A percentile compares a stretch with the other conserved stretches of the same genome.
phyloP scores from a whole-genome alignment of 64 coral and sea anemone species.

The Anthopleura sola region DNA sequence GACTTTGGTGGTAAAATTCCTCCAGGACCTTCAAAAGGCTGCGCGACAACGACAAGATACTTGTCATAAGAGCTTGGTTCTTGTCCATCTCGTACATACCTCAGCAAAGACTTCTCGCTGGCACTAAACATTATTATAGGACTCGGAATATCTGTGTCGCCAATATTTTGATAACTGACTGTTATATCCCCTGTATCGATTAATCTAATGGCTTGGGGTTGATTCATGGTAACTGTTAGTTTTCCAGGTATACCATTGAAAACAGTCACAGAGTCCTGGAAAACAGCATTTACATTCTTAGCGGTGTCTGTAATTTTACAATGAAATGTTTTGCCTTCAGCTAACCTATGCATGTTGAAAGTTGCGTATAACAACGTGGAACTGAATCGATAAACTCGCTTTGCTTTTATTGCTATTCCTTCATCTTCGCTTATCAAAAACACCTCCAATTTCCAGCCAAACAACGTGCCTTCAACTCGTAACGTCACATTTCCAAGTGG shows the following conservation, averaged over 20 bases:
- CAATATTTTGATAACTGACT: constrained; percentile 72
- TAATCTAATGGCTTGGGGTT: constrained; percentile 33
- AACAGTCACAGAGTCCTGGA: constrained; percentile 43
- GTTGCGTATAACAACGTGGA: constrained; percentile 62
- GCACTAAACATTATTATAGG: constrained; percentile 37
- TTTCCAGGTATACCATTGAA: constrained; percentile 47
- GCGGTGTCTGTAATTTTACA: constrained; percentile 36
- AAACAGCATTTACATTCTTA: constrained; percentile 15
- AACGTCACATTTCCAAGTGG: constrained; percentile 57
- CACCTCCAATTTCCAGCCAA: constrained; percentile 65
- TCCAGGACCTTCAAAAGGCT: constrained; percentile 52
- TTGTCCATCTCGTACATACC: constrained; percentile 49
- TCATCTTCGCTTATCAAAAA: constrained; percentile 21
- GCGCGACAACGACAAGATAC: constrained; percentile 48
- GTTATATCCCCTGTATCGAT: constrained; percentile 41
- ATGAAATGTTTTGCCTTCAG: constrained; percentile 42
- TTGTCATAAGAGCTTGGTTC: constrained; percentile 13
- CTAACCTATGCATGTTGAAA: constrained; percentile 29
- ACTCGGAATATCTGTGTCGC: constrained; percentile 57
- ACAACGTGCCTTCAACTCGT: constrained; percentile 70
- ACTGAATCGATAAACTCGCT: constrained; percentile 63
- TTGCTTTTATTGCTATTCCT: constrained; percentile 28
- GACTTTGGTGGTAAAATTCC: constrained; percentile 34
- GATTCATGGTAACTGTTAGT: constrained; percentile 31
- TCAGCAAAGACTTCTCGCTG: constrained; percentile 15